Evolutionary conservation across 2,113 vertebrate genomes (phyloP), one percentile per base, ranked within the genome.

Genomic region (Prunella himalayana): DNA sequence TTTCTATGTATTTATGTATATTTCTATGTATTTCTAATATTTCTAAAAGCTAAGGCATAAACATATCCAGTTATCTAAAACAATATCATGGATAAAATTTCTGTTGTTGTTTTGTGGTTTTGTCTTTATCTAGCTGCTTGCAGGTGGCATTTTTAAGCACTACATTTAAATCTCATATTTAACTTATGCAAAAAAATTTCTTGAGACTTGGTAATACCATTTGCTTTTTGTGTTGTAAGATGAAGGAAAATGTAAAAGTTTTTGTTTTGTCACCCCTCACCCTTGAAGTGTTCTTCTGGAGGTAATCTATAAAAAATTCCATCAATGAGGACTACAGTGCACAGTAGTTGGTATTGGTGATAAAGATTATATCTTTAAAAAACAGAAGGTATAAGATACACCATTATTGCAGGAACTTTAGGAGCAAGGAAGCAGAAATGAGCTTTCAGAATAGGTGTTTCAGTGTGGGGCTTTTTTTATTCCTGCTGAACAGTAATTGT

Each of bases 351-450:
- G 86, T 92, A 94, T 79, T 89, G n/a, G n/a, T 65, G 79, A 96
- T 82, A 75, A 97, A 94, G 65, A 97, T 90, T 89, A 44, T 56
- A 81, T 94, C 82, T 97, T 94, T 92, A 68, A 92, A 96, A 95
- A 89, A 45, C 75, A 95, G 78, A 84, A 88, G 82, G 81, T 82
- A 80, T 39, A 86, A 56, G 42, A 70, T 49, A 71, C 45, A 78
- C 69, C 78, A 49, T 86, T 94, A 77, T 54, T 50, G 65, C 61
- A 75, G 64, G 73, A 80, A 86, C 44, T 65, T 76, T 39, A 91
- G 59, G 71, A 91, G 59, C 53, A 77, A 89, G 88, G 69, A 94
- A 95, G 83, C 79, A 95, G 94, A 85, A 96, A 94, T 37, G 31
- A 72, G 44, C 78, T 84, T 94, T 92, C 73, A 70, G 89, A 44